Base-by-base conservation (phyloP, 2,113 vertebrate genomes). In the Poeciliopsis prolifica region DNA sequence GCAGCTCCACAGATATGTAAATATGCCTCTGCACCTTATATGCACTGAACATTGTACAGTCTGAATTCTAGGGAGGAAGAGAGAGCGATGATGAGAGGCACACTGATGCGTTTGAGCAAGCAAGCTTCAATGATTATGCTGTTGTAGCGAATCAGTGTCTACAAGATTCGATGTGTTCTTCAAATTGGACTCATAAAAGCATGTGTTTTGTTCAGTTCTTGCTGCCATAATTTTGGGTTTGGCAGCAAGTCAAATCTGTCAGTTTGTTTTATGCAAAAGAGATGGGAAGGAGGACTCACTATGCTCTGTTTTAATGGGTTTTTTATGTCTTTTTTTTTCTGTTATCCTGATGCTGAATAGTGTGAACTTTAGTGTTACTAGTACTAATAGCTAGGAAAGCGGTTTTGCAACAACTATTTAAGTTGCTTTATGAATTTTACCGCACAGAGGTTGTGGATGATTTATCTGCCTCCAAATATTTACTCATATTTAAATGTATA, bases 1-100 rank as follows among this genome's bases (percentile, higher is more conserved):
- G 65, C 58, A 80, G 70, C 85, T 86, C 86, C 76, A 74, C 83
- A 84, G 75, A 81, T 81, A 90, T 91, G 87, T 66, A 90, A 90
- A 92, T 89, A 81, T 90, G 82, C 17, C 66, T 58, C 64, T 2
- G 62, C 9, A 42, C 65, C 61, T 81, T 82, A 61, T 60, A 83
- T 81, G 67, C 73, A 73, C 74, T n/a, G 69, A 82, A 82, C 58
- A 63, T 61, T 61, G 71, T 73, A 58, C 65, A 76, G 70, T 74
- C 3, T 74, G 77, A 48, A 75, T 72, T 70, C 68, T 54, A 2
- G 31, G 60, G 33, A 66, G 40, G 14, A 8, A 48, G 44, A 48
- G 44, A 65, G 81, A 77, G 61, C n/a, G 28, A 80, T 40, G 48
- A 68, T 70, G 66, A 79, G 64, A 70, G 30, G 75, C 62, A 63